Conservation (phyloP, 92 coral and sea anemone genomes). For the Palythoa grandis region DNA sequence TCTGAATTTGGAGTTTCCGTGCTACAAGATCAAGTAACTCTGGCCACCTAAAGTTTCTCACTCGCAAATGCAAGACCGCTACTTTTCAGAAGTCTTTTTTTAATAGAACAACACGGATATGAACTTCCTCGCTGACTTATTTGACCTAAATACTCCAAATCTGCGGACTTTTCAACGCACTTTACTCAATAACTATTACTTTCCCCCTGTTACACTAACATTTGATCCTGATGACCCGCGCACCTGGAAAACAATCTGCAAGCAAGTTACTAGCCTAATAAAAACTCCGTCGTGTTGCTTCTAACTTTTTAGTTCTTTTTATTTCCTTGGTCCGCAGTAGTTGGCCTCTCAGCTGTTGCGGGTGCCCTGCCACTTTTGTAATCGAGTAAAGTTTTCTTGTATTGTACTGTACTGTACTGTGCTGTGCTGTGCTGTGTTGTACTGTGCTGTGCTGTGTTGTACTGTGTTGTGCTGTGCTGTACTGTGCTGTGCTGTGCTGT, state of each 20-base stretch:
- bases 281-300: neutral
- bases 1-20: no score
- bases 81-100: neutral
- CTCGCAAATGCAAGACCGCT: no score
- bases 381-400: neutral
- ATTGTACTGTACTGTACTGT: no score
- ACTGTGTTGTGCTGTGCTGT: no score
- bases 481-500: no score
- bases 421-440: no score
- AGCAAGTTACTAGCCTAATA: neutral
- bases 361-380: neutral
- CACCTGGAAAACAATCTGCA: neutral
- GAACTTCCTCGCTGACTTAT: neutral
- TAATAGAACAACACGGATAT: neutral
- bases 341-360: neutral
- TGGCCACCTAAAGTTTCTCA: no score
- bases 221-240: constrained; percentile 1
- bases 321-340: neutral
- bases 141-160: neutral
- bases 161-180: neutral
- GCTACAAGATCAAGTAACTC: no score
- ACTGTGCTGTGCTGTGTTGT: no score
- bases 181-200: neutral
- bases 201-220: neutral
- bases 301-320: no score